Conservation (phyloP, 1,140 invertebrate species). For the Mycetomoellerius zeteki region DNA sequence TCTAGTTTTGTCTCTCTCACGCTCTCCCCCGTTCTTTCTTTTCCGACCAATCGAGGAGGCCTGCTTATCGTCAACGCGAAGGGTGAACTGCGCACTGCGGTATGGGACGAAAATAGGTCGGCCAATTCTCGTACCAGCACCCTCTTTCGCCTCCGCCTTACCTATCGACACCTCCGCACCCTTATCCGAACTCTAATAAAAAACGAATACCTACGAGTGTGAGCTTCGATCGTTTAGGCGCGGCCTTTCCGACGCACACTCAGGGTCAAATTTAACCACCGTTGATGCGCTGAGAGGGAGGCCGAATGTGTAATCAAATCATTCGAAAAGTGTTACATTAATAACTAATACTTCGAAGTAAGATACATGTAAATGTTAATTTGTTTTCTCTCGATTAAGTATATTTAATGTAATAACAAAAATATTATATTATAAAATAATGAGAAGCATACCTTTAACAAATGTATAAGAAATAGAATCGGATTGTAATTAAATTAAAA, state of each 20-base stretch:
- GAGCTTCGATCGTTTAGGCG: slow-evolving; percentile 37
- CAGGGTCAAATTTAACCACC: slow-evolving; percentile 54
- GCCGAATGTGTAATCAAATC: slow-evolving; percentile 29
- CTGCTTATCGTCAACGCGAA: slow-evolving; percentile 72
- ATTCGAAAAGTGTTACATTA: background rate
- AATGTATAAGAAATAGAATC: background rate
- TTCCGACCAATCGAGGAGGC: slow-evolving; percentile 62
- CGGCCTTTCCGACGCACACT: slow-evolving; percentile 16
- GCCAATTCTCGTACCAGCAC: slow-evolving; percentile 73
- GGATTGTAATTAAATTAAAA: background rate
- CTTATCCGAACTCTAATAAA: slow-evolving; percentile 54
- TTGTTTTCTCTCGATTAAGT: background rate
- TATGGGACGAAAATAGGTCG: slow-evolving; percentile 76
- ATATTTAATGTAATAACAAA: background rate
- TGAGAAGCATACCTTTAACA: background rate
- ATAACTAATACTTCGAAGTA: slow-evolving; percentile 12
- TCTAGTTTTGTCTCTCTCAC: slow-evolving; percentile 62
- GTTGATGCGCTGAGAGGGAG: slow-evolving; percentile 55
- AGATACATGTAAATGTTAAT: background rate
- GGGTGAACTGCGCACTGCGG: slow-evolving; percentile 77
- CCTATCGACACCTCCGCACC: slow-evolving; percentile 72
- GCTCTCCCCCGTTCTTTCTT: slow-evolving; percentile 27
- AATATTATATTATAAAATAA: slow-evolving; percentile 12
- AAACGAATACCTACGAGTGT: slow-evolving; percentile 60
- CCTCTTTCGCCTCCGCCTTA: slow-evolving; percentile 61